Base-by-base conservation (phyloP, 2,888 invertebrate genomes). In the Tortricodes alternella region DNA sequence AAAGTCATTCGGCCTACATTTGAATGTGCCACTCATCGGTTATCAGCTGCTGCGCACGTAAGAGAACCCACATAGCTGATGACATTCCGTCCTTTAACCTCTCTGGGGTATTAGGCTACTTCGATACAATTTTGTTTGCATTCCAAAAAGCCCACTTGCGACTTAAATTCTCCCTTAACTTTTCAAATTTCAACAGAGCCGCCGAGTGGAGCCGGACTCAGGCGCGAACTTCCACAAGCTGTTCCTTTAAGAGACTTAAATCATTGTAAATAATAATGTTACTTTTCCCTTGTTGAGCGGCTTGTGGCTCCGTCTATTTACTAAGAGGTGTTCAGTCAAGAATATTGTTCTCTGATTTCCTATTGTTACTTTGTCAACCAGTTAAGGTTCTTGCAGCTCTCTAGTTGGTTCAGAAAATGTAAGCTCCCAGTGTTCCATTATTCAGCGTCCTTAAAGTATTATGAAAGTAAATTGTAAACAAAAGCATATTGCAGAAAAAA, bases 261-360 rank as follows among this genome's bases (percentile, higher is more conserved):
- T 55, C 24, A 53, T 46, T 53, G 23, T 46, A 39, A 39, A 53
- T 46, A 48, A 27, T 48, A 51, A 29, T 8, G 13, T 39, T 34
- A 24, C 46, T 7, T 48, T 41, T 41, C 18, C n/a, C n/a, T n/a
- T 11, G 9, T 19, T 3, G 15, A n/a, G 16, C 21, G 15, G 41
- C 34, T 48, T 55, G 53, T 15, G 53, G 53, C 13, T 15, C 18
- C 4, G 41, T 29, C 11, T 21, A 19, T 29, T 41, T n/a, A 13
- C 21, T 27, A 15, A 8, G 6, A 27, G 41, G 24, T 41, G 41
- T 39, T 48, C 3, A 23, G 11, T 23, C 16, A 9, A 23, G 18
- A 19, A n/a, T 11, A 8, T 44, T 44, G 19, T 37, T 24, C 9
- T 15, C 21, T 23, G 23, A 18, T 29, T 9, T 11, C 9, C 16